These are phyloP conservation scores for Philereme transversata DNA, from an alignment of 2,888 invertebrate genomes.

Conservation along the genomic window DNA sequence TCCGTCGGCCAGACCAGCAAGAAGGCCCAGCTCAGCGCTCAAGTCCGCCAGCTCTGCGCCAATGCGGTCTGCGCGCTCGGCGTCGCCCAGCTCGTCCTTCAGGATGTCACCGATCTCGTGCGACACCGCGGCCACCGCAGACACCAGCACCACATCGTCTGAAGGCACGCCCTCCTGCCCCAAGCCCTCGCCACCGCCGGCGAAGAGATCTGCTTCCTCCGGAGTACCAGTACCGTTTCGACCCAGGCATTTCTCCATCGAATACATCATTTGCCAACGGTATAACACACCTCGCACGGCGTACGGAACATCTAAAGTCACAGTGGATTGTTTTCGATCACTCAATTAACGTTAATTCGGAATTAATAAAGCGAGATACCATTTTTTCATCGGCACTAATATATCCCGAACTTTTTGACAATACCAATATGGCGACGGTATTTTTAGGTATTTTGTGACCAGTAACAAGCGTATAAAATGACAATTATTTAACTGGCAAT, in stretches of 20 bases:
- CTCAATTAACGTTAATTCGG: constrained; percentile 63
- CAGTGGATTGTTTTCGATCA: constrained; percentile 65
- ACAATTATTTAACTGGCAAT: constrained; percentile 57
- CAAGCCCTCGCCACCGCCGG: constrained; percentile 61
- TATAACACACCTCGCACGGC: constrained; percentile 67
- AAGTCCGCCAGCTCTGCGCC: constrained; percentile 75
- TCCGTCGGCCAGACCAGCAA: constrained; percentile 73
- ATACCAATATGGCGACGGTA: constrained; percentile 85
- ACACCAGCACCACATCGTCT: constrained; percentile 63
- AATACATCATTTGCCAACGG: constrained; percentile 78
- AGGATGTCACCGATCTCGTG: constrained; percentile 79
- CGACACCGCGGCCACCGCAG: constrained; percentile 74
- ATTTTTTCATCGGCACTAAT: constrained; percentile 78
- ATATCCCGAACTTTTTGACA: constrained; percentile 79
- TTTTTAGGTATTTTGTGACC: constrained; percentile 81
- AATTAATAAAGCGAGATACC: constrained; percentile 70
- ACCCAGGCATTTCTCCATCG: constrained; percentile 76
- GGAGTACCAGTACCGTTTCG: constrained; percentile 63
- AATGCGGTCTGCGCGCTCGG: constrained; percentile 71
- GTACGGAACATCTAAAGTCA: constrained; percentile 80
- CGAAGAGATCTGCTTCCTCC: constrained; percentile 61
- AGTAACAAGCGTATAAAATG: constrained; percentile 57
- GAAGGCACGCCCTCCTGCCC: constrained; percentile 63
- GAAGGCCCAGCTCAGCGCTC: constrained; percentile 73
- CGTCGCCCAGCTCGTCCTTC: constrained; percentile 75